Conservation (phyloP, 2,888 invertebrate genomes). For the Ischnus inquisitorius region DNA sequence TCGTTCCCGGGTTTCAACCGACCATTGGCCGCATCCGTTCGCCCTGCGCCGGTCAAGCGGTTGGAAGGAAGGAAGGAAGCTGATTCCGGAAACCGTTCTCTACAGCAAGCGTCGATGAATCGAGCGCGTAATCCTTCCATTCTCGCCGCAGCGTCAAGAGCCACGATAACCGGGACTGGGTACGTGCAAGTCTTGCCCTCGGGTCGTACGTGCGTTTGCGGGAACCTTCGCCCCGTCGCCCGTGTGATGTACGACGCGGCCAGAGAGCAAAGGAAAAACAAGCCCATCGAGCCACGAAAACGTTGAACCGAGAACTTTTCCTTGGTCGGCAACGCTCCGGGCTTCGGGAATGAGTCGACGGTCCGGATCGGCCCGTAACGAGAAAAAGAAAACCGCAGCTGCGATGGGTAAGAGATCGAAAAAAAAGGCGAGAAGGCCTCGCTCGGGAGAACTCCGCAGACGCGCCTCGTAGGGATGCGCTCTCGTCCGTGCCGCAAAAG, state of each 20-base stretch:
- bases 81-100: background rate
- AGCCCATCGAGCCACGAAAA: conserved; percentile 23
- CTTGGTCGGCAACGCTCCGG: background rate
- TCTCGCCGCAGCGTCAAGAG: conserved; percentile 15
- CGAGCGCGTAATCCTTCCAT: conserved; percentile 59
- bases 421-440: background rate
- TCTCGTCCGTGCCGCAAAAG: background rate
- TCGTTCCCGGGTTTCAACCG: no score
- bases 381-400: conserved; percentile 22
- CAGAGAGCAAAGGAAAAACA: conserved; percentile 4
- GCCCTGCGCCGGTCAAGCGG: no score
- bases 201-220: conserved; percentile 59
- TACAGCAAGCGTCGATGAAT: conserved; percentile 44
- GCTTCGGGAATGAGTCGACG: conserved; percentile 2
- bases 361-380: background rate
- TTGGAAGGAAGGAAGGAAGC: background rate
- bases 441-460: background rate
- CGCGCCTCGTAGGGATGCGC: background rate
- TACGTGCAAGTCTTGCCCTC: conserved; percentile 7
- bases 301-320: conserved; percentile 11
- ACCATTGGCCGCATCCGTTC: no score
- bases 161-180: background rate
- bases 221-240: conserved; percentile 45
- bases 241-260: conserved; percentile 55
- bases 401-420: background rate